Evolutionary conservation across 2,797 vertebrate genomes (phyloP).

Genomic region (Atherinosoma microstoma): DNA sequence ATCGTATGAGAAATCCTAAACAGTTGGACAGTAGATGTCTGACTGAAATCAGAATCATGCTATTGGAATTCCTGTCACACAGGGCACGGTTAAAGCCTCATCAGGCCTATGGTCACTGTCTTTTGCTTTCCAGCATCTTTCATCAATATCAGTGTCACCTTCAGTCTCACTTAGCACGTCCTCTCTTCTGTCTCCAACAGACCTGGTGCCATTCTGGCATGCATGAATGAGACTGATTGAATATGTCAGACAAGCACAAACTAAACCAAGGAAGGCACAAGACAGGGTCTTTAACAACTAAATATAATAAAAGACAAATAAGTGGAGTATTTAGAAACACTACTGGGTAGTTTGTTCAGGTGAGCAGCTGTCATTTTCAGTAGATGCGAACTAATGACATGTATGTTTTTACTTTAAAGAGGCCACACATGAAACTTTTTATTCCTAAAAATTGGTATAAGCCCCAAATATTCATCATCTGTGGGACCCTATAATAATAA

Average conservation of each 20-base stretch:
- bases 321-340: too few relatives aligned
- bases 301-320: neutral
- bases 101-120: constrained; percentile 12
- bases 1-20: constrained; percentile 41
- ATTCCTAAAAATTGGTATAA: neutral
- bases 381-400: neutral
- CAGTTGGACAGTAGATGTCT: constrained; percentile 28
- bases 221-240: constrained; percentile 8
- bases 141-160: constrained; percentile 20
- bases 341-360: too few relatives aligned
- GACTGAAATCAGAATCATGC: constrained; percentile 54
- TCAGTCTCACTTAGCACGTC: constrained; percentile 31
- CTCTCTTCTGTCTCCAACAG: constrained; percentile 18
- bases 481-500: neutral
- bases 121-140: constrained; percentile 31
- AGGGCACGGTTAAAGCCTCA: constrained; percentile 14
- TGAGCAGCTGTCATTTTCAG: neutral
- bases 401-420: neutral
- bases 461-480: neutral
- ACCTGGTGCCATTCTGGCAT: constrained; percentile 14
- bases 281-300: neutral
- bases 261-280: constrained; percentile 5
- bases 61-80: constrained; percentile 37
- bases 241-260: neutral
- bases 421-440: neutral